Base-by-base conservation (phyloP, 2,888 invertebrate genomes). In the Steinernema hermaphroditum region DNA sequence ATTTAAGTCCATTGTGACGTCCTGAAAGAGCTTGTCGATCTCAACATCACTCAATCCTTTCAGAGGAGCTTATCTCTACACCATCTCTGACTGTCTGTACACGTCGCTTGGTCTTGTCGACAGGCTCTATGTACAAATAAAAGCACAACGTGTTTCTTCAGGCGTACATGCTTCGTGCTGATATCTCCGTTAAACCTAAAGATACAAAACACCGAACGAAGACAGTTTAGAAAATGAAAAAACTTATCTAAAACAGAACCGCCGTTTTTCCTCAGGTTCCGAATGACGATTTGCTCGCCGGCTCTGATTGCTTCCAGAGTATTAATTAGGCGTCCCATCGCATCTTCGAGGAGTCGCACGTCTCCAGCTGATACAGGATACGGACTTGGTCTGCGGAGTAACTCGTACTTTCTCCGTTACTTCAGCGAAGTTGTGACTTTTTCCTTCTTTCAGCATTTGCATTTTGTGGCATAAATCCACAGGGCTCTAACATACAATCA, bases 51-150 rank as follows among this genome's bases (percentile, higher is more conserved):
- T 22, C 27, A 54, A 8, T 27, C 54, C 54, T 12, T 54, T 54
- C 16, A 54, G 54, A 14, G 24, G 9, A 12, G 22, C 27, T 37
- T 37, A 4, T 37, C 12, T 12, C 37, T 24, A 27, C 9, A 14
- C 62, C 62, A 62, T 62, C 34, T 62, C 62, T 9, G 62, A 32
- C 62, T 62, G 62, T 62, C 62, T 32, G 32, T 62, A 62, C 62
- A 62, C 62, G 6, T 62, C 62, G 16, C 62, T 62, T 16, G 62
- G 32, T 27, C 32, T 62, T 22, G 32, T 62, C n/a, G n/a, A 34
- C 14, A 34, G 27, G 27, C 27, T 62, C 62, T 62, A n/a, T n/a
- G n/a, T n/a, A n/a, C n/a, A n/a, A n/a, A n/a, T n/a, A n/a, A n/a
- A n/a, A n/a, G n/a, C n/a, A n/a, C n/a, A n/a, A n/a, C n/a, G n/a